Evolutionary conservation across 2,888 invertebrate genomes (phyloP).

Genomic region (Melieria picta): DNA sequence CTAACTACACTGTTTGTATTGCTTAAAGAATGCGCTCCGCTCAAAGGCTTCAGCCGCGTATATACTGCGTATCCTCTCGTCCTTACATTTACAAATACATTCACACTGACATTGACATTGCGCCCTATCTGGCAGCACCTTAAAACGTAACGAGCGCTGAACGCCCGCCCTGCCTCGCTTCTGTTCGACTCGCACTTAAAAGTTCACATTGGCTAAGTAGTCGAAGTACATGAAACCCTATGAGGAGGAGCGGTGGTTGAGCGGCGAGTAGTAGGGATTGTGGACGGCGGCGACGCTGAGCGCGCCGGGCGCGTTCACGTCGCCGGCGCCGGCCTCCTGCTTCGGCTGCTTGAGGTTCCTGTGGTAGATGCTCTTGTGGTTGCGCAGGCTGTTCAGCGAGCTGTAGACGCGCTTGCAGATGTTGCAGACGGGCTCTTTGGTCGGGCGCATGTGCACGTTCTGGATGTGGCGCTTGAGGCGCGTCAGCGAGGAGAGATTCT

Average conservation of each 20-base stretch:
- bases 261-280: slow-evolving; percentile 58
- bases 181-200: slow-evolving; percentile 42
- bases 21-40: not conserved
- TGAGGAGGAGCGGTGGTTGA: slow-evolving; percentile 64
- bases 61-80: not conserved
- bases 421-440: slow-evolving; percentile 90
- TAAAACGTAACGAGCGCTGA: slow-evolving; percentile 10
- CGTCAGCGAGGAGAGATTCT: slow-evolving; percentile 86
- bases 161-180: not conserved
- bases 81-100: not conserved
- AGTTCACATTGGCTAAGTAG: slow-evolving; percentile 59
- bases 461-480: slow-evolving; percentile 91
- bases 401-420: slow-evolving; percentile 92
- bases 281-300: slow-evolving; percentile 42
- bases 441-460: slow-evolving; percentile 90
- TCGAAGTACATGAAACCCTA: slow-evolving; percentile 64
- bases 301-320: slow-evolving; percentile 34
- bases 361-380: slow-evolving; percentile 94
- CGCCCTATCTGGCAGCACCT: slow-evolving; percentile 1
- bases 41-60: not conserved
- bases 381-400: slow-evolving; percentile 88
- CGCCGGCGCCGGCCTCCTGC: slow-evolving; percentile 52
- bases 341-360: slow-evolving; percentile 80
- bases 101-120: no score
- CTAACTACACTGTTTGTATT: not conserved